A percentile compares a stretch with the other conserved stretches of the same genome.
These are phyloP conservation scores for Euproctis similis DNA, from an alignment of 2,888 invertebrate genomes.

Conservation along the genomic window DNA sequence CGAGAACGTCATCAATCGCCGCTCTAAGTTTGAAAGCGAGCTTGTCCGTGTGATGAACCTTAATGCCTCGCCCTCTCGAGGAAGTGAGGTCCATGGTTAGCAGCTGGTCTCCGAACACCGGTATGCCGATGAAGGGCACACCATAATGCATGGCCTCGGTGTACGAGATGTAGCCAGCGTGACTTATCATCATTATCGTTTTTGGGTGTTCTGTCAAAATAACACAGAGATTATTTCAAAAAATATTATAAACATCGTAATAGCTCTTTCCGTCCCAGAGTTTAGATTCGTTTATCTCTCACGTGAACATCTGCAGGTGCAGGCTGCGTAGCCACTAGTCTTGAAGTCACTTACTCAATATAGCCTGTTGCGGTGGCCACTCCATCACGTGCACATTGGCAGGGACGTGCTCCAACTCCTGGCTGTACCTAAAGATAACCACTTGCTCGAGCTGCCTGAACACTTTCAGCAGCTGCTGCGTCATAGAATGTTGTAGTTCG, in stretches of 20 bases:
- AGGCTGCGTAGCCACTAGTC: too few species aligned
- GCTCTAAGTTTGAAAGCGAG: conserved; percentile 29
- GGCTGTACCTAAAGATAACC: conserved; percentile 53
- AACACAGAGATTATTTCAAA: too few species aligned
- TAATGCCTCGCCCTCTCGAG: conserved; percentile 26
- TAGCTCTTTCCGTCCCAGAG: too few species aligned
- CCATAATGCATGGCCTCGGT: conserved; percentile 40
- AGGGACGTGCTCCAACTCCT: conserved; percentile 33
- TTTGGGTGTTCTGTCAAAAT: conserved; percentile 42
- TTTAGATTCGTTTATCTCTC: not conserved
- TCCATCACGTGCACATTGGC: conserved; percentile 50
- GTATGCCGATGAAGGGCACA: conserved; percentile 40
- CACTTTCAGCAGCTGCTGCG: conserved; percentile 38
- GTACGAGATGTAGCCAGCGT: conserved; percentile 33
- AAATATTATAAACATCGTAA: too few species aligned
- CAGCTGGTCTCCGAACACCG: conserved; percentile 38
- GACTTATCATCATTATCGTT: conserved; percentile 32
- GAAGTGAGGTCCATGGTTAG: conserved; percentile 27
- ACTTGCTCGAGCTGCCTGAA: conserved; percentile 54
- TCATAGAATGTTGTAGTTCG: conserved; percentile 35
- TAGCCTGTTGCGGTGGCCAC: conserved; percentile 44
- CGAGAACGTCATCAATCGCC: conserved; percentile 32
- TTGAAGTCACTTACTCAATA: conserved; percentile 37
- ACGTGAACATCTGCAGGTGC: not conserved
- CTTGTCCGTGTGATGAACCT: conserved; percentile 28